Conservation (phyloP, 1,140 invertebrate species). For the Melipona quadrifasciata region DNA sequence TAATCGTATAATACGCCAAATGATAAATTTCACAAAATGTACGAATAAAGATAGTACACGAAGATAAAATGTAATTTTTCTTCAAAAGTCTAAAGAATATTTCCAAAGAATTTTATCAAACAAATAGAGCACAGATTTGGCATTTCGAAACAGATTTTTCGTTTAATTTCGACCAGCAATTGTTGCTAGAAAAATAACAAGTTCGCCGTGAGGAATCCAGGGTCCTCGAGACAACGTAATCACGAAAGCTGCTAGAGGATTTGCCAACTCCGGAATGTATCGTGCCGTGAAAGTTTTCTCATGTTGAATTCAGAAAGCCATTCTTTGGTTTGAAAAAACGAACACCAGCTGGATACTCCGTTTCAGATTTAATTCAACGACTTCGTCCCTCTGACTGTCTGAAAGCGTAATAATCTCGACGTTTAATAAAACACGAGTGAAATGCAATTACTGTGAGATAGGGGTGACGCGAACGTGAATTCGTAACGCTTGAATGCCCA, state of each 20-base stretch:
- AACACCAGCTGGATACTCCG: background rate
- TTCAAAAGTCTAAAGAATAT: background rate
- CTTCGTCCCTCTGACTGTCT: background rate
- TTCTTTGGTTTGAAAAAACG: conserved; percentile 25
- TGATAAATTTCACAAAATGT: background rate
- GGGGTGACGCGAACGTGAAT: background rate
- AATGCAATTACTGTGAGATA: background rate
- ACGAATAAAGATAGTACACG: background rate
- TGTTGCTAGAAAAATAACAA: conserved; percentile 14
- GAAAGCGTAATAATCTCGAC: background rate
- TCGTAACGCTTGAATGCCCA: background rate
- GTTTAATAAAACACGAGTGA: conserved; percentile 3
- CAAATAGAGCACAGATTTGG: background rate
- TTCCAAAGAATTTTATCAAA: background rate
- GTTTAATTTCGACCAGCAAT: background rate
- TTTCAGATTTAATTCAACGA: conserved; percentile 17
- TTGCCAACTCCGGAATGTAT: conserved; percentile 18
- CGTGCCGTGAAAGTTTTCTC: conserved; percentile 44
- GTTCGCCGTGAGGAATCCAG: background rate
- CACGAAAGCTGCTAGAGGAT: conserved; percentile 39
- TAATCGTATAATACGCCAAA: background rate
- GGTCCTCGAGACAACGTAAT: conserved; percentile 31
- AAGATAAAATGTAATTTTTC: background rate
- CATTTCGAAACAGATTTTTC: background rate
- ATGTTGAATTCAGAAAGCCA: conserved; percentile 49